Conservation (phyloP, 1,140 invertebrate genomes). For the Philaenus spumarius region DNA sequence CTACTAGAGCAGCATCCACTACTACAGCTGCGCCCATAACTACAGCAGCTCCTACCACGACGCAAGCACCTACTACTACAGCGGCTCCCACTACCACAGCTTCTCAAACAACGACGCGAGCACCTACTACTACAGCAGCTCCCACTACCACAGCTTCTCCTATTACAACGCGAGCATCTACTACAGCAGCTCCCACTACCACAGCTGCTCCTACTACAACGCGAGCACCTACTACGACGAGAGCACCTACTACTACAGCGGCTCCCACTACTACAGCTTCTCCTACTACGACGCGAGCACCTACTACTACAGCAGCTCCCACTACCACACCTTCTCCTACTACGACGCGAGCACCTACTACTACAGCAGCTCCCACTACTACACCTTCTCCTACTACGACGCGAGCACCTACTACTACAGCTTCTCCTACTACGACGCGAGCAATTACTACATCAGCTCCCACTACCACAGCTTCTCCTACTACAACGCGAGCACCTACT, state of each 20-base stretch:
- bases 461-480: not conserved
- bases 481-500: not conserved
- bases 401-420: not conserved
- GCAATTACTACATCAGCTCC: not conserved
- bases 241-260: not conserved
- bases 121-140: too few species aligned
- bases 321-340: not conserved
- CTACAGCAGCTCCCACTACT: not conserved
- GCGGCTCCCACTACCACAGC: too few species aligned
- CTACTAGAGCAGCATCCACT: too few species aligned
- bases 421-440: not conserved
- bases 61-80: too few species aligned
- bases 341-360: not conserved
- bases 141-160: slow-evolving; percentile 50
- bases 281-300: not conserved
- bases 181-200: slow-evolving; percentile 57
- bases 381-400: too few species aligned
- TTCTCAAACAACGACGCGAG: too few species aligned
- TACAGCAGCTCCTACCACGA: too few species aligned
- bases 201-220: slow-evolving; percentile 60
- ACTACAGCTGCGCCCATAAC: too few species aligned
- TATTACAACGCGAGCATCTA: slow-evolving; percentile 80
- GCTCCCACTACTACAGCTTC: not conserved
- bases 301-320: not conserved
- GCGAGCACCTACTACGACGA: slow-evolving; percentile 45